Conservation (phyloP, 2,888 invertebrate species). For the Leucoptera coffeella region DNA sequence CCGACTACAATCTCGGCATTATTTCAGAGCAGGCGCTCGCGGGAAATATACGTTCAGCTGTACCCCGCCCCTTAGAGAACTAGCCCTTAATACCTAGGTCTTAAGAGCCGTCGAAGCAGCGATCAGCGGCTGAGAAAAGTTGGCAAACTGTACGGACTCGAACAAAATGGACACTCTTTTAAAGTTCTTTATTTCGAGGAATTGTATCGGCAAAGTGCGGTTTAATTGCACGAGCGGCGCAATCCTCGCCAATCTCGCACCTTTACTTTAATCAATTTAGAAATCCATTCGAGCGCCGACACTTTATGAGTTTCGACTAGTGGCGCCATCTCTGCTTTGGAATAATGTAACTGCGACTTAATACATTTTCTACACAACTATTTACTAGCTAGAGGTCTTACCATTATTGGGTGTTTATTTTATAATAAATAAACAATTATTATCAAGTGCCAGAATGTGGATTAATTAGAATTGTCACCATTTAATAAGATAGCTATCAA, state of each 20-base stretch:
- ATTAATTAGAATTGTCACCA: too few species aligned
- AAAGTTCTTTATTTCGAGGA: constrained; percentile 45
- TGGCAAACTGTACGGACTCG: constrained; percentile 7
- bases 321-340: too few species aligned
- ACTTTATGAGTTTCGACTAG: too few species aligned
- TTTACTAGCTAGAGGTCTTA: too few species aligned
- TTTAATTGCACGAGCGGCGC: constrained; percentile 43
- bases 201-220: constrained; percentile 42
- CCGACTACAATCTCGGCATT: constrained; percentile 23
- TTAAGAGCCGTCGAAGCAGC: background rate
- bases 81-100: background rate
- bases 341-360: too few species aligned
- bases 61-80: background rate
- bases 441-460: too few species aligned
- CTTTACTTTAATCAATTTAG: constrained; percentile 37
- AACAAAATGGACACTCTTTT: constrained; percentile 36
- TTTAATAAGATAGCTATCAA: too few species aligned
- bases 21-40: constrained; percentile 17
- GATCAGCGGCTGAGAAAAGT: background rate
- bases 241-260: constrained; percentile 24
- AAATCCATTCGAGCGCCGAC: too few species aligned
- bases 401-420: too few species aligned
- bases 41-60: constrained; percentile 3
- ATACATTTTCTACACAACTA: too few species aligned
- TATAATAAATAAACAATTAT: too few species aligned